Base-by-base conservation (phyloP, 1,140 invertebrate species). In the Dryas iulia region DNA sequence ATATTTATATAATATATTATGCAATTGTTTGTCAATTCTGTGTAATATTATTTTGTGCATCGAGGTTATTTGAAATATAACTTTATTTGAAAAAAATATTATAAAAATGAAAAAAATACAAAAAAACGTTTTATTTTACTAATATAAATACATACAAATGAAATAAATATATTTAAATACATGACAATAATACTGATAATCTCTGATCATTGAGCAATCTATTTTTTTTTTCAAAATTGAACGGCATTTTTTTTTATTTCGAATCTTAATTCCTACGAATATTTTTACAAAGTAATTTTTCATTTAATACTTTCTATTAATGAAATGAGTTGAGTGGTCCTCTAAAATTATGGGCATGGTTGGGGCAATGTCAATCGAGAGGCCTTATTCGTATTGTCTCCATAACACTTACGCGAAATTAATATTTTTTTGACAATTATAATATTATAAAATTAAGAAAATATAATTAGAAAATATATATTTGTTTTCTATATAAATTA, bases 121-220 rank as follows among this genome's bases (percentile, higher is more conserved):
- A n/a, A n/a, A n/a, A n/a, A n/a, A n/a, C n/a, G n/a, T n/a, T 33
- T 14, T 39, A 5, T 25, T 33, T 60, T 39, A 60, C 21, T 60
- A 30, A 60, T 8, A 14, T 30, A 53, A 31, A 56, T 12, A 10
- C 4, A 67, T 11, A 53, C 24, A 52, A 30, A 60, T n/a, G n/a
- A n/a, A n/a, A n/a, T n/a, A n/a, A n/a, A n/a, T n/a, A n/a, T n/a
- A n/a, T n/a, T n/a, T n/a, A n/a, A n/a, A n/a, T n/a, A n/a, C n/a
- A 23, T 56, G 23, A 54, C 33, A 67, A 56, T 61, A 67, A 67
- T 69, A 69, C 66, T 62, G 66, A 47, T 62, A 57, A 62, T 62
- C 47, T 61, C 59, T 61, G 54, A 30, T 53, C n/a, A 61, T 69
- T 69, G 66, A 69, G 66, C 66, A 69, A 69, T 67, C 58, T 60